Conservation (phyloP, 2,113 vertebrate genomes). For the Alces alces region DNA sequence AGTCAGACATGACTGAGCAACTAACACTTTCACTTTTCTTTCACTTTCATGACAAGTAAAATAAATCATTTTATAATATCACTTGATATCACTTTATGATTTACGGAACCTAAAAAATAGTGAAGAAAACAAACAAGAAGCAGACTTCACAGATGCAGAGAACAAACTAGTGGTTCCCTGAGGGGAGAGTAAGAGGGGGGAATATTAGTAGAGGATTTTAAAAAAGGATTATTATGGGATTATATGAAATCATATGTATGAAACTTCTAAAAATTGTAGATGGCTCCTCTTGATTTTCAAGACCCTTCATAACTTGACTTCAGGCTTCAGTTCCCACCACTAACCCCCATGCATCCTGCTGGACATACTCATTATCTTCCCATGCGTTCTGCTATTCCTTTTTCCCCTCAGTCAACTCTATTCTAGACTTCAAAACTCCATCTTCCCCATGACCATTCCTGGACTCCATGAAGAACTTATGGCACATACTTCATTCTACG, state of each 20-base stretch:
- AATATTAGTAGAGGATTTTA: background rate
- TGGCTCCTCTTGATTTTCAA: background rate
- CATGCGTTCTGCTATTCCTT: accelerated
- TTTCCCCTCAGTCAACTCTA: background rate
- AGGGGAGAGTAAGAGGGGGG: background rate
- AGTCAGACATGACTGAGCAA: background rate
- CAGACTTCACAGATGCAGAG: background rate
- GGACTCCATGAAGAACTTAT: background rate
- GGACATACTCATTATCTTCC: background rate
- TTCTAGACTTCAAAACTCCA: background rate
- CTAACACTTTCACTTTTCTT: background rate
- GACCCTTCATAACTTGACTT: background rate
- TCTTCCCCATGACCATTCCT: background rate
- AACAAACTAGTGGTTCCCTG: background rate
- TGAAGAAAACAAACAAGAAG: background rate
- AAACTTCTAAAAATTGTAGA: background rate
- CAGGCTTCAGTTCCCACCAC: background rate
- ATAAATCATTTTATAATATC: background rate
- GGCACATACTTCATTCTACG: background rate
- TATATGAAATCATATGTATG: background rate
- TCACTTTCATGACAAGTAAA: background rate
- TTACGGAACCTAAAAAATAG: background rate
- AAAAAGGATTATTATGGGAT: background rate
- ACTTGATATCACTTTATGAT: background rate
- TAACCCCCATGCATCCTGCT: background rate